These are phyloP conservation scores for Darevskia nairensis DNA, from an alignment of 2,797 vertebrate species.

Conservation along the genomic window DNA sequence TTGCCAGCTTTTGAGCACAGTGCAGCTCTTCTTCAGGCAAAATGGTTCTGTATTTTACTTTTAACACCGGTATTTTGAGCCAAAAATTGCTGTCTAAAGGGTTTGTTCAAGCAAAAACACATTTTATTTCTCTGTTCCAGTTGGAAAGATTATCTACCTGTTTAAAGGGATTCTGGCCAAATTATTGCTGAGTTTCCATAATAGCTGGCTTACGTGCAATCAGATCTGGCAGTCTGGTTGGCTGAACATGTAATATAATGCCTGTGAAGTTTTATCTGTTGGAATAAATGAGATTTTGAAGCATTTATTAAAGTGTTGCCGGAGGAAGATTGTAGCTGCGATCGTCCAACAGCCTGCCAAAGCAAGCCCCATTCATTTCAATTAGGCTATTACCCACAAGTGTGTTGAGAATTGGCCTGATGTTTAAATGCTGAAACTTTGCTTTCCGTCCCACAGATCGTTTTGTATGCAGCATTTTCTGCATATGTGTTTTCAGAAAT, in stretches of 20 bases:
- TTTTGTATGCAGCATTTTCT: neutral
- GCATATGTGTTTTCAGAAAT: neutral
- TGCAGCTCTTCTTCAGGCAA: neutral
- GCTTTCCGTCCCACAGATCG: neutral
- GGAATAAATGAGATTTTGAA: slow-evolving; percentile 25
- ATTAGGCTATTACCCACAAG: neutral
- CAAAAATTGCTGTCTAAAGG: neutral
- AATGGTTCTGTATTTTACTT: neutral
- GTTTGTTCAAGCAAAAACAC: slow-evolving; percentile 6
- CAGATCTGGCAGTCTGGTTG: neutral
- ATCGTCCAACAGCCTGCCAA: slow-evolving; percentile 14
- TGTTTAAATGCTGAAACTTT: neutral
- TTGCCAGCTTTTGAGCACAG: neutral
- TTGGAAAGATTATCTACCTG: slow-evolving; percentile 1
- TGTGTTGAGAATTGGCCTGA: neutral
- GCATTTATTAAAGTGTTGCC: slow-evolving; percentile 3
- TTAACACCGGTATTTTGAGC: neutral
- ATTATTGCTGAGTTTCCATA: slow-evolving; percentile 22
- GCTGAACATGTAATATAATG: slow-evolving; percentile 13
- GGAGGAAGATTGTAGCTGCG: neutral
- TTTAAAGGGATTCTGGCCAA: slow-evolving; percentile 1
- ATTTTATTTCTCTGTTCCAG: neutral
- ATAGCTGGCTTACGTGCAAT: slow-evolving; percentile 30
- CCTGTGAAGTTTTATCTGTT: neutral
- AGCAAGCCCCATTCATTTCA: slow-evolving; percentile 7